phyloP scores from a whole-genome alignment of 2,113 vertebrate species.

The Psittacara wagleri region DNA sequence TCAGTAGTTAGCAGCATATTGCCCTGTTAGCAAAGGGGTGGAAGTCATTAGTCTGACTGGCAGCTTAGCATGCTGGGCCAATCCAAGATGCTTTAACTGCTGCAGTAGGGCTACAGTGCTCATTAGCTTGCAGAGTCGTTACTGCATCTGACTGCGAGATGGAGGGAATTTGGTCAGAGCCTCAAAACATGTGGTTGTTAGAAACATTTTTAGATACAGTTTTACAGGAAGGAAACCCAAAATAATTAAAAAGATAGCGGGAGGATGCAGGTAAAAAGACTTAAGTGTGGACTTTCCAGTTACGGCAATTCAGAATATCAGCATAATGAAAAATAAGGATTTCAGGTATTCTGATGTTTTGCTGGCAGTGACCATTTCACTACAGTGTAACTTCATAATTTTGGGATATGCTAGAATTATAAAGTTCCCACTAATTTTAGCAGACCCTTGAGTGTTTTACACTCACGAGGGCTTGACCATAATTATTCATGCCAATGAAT shows the following conservation, averaged over 20 bases:
- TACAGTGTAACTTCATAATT: background rate
- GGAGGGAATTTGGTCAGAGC: background rate
- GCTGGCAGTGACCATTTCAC: background rate
- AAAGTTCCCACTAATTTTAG: background rate
- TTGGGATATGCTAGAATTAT: background rate
- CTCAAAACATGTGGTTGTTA: background rate
- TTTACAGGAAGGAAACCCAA: background rate
- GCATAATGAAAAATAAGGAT: background rate
- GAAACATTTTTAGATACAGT: background rate
- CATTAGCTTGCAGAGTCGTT: background rate
- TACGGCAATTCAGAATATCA: background rate
- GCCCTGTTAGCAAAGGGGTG: conserved; percentile 64
- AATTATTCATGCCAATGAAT: background rate
- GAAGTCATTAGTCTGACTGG: conserved; percentile 71
- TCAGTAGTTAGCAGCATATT: conserved; percentile 64
- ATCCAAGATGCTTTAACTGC: background rate
- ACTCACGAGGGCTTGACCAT: fast-evolving
- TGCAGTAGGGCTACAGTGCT: background rate
- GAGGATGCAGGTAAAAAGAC: background rate
- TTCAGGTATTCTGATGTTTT: background rate
- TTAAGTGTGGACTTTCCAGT: background rate
- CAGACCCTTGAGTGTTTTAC: background rate
- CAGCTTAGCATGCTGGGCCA: conserved; percentile 52
- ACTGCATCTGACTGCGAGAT: background rate
- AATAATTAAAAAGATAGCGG: background rate